Percentiles rank a stretch among this genome's conserved stretches.
Evolutionary conservation across 2,888 invertebrate species (phyloP).

Genomic region (Anodontia alba): DNA sequence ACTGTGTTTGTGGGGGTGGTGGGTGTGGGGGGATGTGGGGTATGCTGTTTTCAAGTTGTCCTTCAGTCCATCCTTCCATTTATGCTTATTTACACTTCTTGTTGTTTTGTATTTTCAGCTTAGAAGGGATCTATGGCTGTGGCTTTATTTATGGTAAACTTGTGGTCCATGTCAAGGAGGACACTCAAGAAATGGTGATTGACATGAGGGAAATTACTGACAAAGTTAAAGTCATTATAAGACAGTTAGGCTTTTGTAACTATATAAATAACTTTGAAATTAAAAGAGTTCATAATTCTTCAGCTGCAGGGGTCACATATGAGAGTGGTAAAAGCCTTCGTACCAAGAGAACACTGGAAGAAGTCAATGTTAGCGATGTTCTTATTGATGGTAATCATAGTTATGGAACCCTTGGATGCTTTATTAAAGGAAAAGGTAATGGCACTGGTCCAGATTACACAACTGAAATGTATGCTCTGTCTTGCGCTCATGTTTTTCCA

Average conservation of each 20-base stretch:
- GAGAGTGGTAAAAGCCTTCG: neutral
- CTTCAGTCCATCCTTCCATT: too few species aligned
- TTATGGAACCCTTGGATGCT: conserved; percentile 8
- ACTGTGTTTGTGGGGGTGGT: too few species aligned
- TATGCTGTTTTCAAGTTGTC: too few species aligned
- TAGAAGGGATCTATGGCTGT: neutral
- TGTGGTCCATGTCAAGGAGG: neutral
- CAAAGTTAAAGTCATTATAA: neutral
- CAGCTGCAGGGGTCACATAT: neutral
- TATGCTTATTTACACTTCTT: too few species aligned
- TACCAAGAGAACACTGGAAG: neutral
- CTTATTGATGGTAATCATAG: neutral
- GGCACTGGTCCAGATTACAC: neutral
- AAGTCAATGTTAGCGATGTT: neutral
- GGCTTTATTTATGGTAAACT: neutral
- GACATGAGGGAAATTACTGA: neutral
- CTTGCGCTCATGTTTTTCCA: neutral
- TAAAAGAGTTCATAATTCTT: neutral
- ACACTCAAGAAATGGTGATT: neutral
- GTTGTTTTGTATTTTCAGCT: neutral
- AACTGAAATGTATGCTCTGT: conserved; percentile 1
- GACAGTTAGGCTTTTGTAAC: neutral
- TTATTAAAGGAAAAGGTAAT: neutral
- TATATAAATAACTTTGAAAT: neutral
- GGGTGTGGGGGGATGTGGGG: too few species aligned